phyloP scores from a whole-genome alignment of 92 coral and sea anemone genomes.

The Epizoanthus ramosus region DNA sequence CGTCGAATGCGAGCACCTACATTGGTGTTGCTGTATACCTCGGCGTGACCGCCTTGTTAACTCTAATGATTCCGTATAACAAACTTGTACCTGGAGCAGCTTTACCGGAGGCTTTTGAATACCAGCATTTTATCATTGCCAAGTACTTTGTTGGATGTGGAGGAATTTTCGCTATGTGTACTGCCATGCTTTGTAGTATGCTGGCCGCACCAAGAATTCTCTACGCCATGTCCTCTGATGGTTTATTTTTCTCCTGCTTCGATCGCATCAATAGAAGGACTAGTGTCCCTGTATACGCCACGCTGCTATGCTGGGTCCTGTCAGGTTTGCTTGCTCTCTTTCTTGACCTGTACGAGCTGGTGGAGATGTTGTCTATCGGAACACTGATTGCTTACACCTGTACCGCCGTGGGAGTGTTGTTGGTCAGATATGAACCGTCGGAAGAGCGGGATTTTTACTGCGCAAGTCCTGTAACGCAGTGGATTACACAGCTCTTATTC shows the following conservation, averaged over 20 bases:
- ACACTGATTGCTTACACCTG: conserved; percentile 80
- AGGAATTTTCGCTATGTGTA: conserved; percentile 79
- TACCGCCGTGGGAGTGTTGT: conserved; percentile 69
- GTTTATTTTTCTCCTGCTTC: conserved; percentile 64
- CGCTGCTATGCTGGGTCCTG: conserved; percentile 61
- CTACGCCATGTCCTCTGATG: conserved; percentile 85
- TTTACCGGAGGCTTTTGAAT: conserved; percentile 71
- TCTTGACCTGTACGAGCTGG: conserved; percentile 63
- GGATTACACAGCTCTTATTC: conserved; percentile 27
- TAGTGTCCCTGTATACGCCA: conserved; percentile 63
- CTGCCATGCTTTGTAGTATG: conserved; percentile 65
- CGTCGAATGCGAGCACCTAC: conserved; percentile 72
- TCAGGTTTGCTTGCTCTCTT: conserved; percentile 67
- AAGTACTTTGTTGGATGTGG: conserved; percentile 82
- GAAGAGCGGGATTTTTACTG: neutral
- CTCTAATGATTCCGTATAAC: conserved; percentile 79
- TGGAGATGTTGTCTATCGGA: conserved; percentile 88
- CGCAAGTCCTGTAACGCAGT: conserved; percentile 28
- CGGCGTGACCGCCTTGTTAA: conserved; percentile 67
- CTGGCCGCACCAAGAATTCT: conserved; percentile 77
- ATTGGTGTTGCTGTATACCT: conserved; percentile 76
- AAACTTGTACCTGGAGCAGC: conserved; percentile 62
- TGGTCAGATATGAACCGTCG: conserved; percentile 71
- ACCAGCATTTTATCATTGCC: conserved; percentile 67
- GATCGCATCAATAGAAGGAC: conserved; percentile 56